Evolutionary conservation across 2,797 vertebrate species (phyloP).

Genomic region (Craterocephalus amniculus): DNA sequence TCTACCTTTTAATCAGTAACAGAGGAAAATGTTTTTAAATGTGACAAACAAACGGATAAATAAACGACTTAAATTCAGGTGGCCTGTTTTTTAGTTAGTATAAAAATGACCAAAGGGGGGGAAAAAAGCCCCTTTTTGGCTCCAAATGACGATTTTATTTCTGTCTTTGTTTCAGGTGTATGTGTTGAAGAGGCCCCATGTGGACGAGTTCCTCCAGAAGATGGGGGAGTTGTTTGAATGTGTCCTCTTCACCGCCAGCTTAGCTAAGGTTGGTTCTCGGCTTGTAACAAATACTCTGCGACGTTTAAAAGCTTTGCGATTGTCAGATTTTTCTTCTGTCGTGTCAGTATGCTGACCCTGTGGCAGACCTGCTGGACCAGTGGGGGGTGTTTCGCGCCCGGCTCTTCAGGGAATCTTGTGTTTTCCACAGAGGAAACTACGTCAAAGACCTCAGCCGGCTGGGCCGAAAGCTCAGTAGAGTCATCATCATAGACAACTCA

Average conservation of each 20-base stretch:
- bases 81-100: not conserved
- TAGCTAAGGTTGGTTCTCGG: conserved; percentile 90
- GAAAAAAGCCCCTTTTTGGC: not conserved
- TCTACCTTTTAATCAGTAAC: not conserved
- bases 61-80: not conserved
- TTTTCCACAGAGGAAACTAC: conserved; percentile 98
- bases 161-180: conserved; percentile 86
- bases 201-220: conserved; percentile 97
- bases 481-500: conserved; percentile 98
- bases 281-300: fast-evolving
- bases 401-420: conserved; percentile 98
- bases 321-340: conserved; percentile 2
- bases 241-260: conserved; percentile 96
- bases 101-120: not conserved
- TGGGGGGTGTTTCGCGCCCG: conserved; percentile 96
- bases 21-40: not conserved
- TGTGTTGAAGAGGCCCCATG: conserved; percentile 95
- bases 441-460: conserved; percentile 98
- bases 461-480: conserved; percentile 94
- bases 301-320: not conserved
- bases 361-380: conserved; percentile 96
- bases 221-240: conserved; percentile 98
- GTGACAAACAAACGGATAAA: not conserved
- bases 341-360: conserved; percentile 94
- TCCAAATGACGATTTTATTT: not conserved